Conservation (phyloP, 1,140 invertebrate genomes). For the Phymastichus coffea region DNA sequence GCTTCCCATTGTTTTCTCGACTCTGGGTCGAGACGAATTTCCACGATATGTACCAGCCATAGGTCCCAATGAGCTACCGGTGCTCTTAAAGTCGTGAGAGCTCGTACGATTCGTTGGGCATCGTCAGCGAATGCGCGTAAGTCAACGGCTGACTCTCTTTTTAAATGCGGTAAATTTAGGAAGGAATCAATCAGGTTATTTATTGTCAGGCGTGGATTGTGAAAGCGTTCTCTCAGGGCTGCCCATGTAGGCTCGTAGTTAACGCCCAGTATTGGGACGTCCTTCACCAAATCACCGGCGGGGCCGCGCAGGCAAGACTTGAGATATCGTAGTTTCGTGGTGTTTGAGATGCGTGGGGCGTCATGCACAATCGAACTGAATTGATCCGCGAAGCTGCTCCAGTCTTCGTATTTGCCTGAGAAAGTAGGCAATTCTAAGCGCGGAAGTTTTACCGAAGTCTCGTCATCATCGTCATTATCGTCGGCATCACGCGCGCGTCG, state of each 20-base stretch:
- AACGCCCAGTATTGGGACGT: neutral
- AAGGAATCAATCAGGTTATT: neutral
- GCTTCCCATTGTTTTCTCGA: neutral
- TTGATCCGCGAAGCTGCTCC: slow-evolving; percentile 37
- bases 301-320: neutral
- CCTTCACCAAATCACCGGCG: neutral
- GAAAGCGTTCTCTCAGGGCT: neutral
- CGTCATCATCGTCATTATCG: neutral
- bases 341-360: slow-evolving; percentile 24
- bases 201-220: neutral
- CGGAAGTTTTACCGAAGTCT: neutral
- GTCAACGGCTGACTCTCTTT: too few species aligned
- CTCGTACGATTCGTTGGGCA: neutral
- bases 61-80: neutral
- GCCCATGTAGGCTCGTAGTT: neutral
- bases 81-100: neutral
- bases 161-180: neutral
- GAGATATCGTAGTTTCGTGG: slow-evolving; percentile 30
- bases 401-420: too few species aligned
- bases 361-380: slow-evolving; percentile 36
- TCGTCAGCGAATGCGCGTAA: neutral
- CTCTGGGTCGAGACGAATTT: neutral
- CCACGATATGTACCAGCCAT: neutral
- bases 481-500: neutral
- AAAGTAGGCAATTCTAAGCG: slow-evolving; percentile 28